Percentiles rank a stretch among this genome's conserved stretches.
Conservation (phyloP, 2,888 invertebrate genomes). For the Tetragonisca angustula region DNA sequence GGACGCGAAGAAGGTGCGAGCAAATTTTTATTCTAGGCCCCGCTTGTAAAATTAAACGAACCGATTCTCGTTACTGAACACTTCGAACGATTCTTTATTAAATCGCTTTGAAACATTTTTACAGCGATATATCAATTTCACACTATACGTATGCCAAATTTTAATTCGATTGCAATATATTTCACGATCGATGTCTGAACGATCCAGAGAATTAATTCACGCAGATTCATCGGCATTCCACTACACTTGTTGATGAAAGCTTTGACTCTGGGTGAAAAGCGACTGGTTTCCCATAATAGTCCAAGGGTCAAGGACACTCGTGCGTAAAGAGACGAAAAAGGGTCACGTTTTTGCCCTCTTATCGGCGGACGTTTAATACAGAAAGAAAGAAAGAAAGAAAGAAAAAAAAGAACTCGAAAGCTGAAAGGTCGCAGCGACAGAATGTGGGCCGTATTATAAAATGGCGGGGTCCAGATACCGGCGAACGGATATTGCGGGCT, state of each 20-base stretch:
- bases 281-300: not conserved
- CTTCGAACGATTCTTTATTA: no score
- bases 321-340: conserved; percentile 1
- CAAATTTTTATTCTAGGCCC: no score
- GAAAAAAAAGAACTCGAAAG: conserved; percentile 29
- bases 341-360: not conserved
- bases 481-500: conserved; percentile 45
- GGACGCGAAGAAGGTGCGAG: no score
- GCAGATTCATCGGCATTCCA: not conserved
- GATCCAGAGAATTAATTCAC: not conserved
- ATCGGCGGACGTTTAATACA: conserved; percentile 9
- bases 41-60: no score
- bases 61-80: no score
- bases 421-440: conserved; percentile 40
- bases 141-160: no score
- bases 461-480: conserved; percentile 32
- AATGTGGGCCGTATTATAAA: conserved; percentile 55
- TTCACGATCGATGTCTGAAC: not conserved
- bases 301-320: not conserved
- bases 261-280: not conserved
- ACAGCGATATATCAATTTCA: no score
- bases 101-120: no score
- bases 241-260: conserved; percentile 16
- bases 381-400: not conserved
- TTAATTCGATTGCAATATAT: no score